Evolutionary conservation across 2,888 invertebrate species (phyloP).

Genomic region (Chydorus sphaericus): DNA sequence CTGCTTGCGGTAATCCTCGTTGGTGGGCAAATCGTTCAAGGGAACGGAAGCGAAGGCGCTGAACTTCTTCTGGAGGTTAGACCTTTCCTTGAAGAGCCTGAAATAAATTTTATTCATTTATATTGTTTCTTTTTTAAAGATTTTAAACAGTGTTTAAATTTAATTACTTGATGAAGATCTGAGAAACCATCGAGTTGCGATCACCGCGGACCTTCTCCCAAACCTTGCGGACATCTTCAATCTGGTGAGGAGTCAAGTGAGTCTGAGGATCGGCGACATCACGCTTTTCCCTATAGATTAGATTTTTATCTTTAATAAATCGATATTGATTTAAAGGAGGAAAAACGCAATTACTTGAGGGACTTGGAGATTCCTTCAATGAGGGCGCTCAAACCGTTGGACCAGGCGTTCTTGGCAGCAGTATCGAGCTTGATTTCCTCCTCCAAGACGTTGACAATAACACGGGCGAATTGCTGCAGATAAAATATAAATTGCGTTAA

Average conservation of each 20-base stretch:
- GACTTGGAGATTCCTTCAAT: background rate
- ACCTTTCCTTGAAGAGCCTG: slow-evolving; percentile 5
- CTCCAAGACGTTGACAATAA: slow-evolving; percentile 30
- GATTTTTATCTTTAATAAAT: background rate
- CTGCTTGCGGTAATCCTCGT: background rate
- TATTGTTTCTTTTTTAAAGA: too few relatives aligned
- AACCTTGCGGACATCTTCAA: background rate
- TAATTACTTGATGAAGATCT: slow-evolving; percentile 4
- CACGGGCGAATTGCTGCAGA: background rate
- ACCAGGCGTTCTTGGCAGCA: slow-evolving; percentile 33
- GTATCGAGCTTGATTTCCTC: slow-evolving; percentile 31
- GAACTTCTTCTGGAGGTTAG: background rate
- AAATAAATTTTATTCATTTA: too few relatives aligned
- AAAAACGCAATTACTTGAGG: background rate
- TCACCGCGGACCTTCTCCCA: slow-evolving; percentile 7
- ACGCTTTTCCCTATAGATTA: background rate
- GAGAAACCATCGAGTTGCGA: background rate
- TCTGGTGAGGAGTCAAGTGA: slow-evolving; percentile 1
- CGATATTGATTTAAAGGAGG: background rate
- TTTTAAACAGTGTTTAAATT: background rate
- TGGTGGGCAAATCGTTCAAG: background rate
- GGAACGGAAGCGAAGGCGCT: background rate
- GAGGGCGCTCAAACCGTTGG: slow-evolving; percentile 21
- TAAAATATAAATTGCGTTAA: too few relatives aligned
- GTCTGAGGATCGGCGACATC: slow-evolving; percentile 9